Evolutionary conservation across 2,113 vertebrate genomes (phyloP), one percentile per base, ranked within the genome.

Genomic region (Amblyopsis rosae): DNA sequence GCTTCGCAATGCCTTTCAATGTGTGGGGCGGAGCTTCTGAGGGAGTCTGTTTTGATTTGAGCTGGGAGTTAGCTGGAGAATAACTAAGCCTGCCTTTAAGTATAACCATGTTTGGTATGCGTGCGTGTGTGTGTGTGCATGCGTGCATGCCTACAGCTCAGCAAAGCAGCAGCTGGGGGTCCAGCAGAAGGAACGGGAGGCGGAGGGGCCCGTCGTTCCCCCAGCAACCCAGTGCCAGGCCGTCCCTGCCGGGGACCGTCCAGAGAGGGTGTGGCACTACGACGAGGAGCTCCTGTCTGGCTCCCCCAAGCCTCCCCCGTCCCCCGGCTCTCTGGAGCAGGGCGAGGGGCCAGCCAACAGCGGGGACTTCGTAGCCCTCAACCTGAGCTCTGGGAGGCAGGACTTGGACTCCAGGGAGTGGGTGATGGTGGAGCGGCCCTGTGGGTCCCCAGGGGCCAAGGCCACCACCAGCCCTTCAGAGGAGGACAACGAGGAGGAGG

Each of bases 391-490:
- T 73, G 95, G 93, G 82, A 94, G 91, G 83, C 96, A 97, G 75
- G 96, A 99, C 19, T 72, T 94, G 73, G 97, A 98, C 91, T 96
- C 96, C 41, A 95, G 92, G 77, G 98, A 99, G 75, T 99, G 98
- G 97, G 96, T 99, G 59, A 94, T 99, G 86, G 94, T 99, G 86
- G 97, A 98, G 81, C 94, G 95, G 50, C 95, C 95, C 63, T 16
- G 78, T 5, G 87, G 82, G 89, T 95, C 74, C 69, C 93, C 82
- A 0, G 94, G 92, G 51, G 92, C 91, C 79, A 98, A 94, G 90
- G 89, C 67, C 5, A 93, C 92, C 73, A 91, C 91, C 82, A 97
- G 93, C 79, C 97, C 96, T 8, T 98, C 96, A 4, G 95, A 96
- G 81, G 96, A 97, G 67, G 96, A 96, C 0, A 95, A 95, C 0